Conservation (phyloP, 2,797 vertebrate species). For the Limnodromus scolopaceus region DNA sequence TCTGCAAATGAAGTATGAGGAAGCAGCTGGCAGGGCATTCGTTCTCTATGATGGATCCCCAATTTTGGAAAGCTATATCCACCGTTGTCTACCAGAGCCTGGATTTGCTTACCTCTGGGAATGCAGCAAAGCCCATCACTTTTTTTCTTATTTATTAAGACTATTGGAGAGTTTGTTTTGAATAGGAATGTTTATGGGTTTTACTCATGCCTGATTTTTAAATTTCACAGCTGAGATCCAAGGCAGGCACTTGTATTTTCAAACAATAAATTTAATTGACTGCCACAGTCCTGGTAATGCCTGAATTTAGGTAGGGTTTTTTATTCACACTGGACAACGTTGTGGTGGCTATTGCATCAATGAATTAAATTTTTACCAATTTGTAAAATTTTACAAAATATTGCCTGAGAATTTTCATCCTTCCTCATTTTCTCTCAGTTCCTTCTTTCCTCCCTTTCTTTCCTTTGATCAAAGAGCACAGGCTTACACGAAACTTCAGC, state of each 20-base stretch:
- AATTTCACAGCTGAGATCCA: neutral
- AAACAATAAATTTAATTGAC: neutral
- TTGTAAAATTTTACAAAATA: neutral
- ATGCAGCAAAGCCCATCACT: fast-evolving
- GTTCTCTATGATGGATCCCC: neutral
- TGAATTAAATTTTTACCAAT: neutral
- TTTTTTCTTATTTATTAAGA: neutral
- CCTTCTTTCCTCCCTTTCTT: neutral
- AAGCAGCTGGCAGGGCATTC: neutral
- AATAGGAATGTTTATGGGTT: neutral
- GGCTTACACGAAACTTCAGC: neutral
- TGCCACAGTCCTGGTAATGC: neutral
- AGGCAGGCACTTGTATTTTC: neutral
- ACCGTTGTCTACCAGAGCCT: neutral
- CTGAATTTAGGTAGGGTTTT: neutral
- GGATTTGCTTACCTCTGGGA: neutral
- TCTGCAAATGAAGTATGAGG: slow-evolving; percentile 4
- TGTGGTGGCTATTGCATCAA: neutral
- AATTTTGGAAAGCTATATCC: neutral
- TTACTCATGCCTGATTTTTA: neutral
- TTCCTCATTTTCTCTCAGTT: neutral
- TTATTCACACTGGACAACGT: neutral
- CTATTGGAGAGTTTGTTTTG: neutral
- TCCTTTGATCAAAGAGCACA: neutral
- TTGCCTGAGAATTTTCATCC: neutral